These are phyloP conservation scores for Darevskia nairensis DNA, from an alignment of 2,797 vertebrate species.

Conservation along the genomic window DNA sequence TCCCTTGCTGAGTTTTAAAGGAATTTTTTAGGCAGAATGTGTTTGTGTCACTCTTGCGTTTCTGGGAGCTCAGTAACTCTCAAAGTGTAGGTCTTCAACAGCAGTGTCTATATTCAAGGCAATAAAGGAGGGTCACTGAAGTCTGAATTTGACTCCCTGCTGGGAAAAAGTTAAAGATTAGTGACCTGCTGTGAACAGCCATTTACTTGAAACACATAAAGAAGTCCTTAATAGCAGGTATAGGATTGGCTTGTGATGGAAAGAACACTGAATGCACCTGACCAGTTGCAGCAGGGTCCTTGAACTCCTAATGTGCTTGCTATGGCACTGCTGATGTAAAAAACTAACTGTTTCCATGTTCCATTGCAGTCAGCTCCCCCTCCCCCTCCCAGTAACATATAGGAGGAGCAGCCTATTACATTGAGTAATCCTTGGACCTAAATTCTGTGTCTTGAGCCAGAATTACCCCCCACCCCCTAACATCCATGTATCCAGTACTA, in stretches of 20 bases:
- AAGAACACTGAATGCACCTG: background rate
- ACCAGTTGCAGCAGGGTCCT: conserved; percentile 20
- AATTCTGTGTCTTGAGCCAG: conserved; percentile 1
- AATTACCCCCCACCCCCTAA: background rate
- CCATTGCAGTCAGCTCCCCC: background rate
- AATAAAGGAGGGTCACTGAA: conserved; percentile 6
- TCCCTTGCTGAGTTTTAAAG: conserved; percentile 7
- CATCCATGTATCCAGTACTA: background rate
- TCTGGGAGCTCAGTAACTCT: conserved; percentile 34
- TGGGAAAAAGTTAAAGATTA: conserved; percentile 45
- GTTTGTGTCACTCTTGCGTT: conserved; percentile 16
- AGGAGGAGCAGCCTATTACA: background rate
- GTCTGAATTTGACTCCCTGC: conserved; percentile 28
- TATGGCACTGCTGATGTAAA: conserved; percentile 24
- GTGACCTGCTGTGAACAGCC: background rate
- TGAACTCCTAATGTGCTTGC: conserved; percentile 48
- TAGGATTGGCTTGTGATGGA: conserved; percentile 23
- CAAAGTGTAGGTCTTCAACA: conserved; percentile 4
- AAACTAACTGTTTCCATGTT: conserved; percentile 12
- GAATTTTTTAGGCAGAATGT: background rate
- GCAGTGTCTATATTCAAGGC: background rate
- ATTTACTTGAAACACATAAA: conserved; percentile 53
- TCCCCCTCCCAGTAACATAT: background rate
- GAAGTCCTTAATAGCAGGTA: conserved; percentile 44
- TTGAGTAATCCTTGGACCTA: background rate